A percentile compares a stretch with the other conserved stretches of the same genome.
These are phyloP conservation scores for Calliopsis andreniformis DNA, from an alignment of 1,140 invertebrate species.

Conservation along the genomic window DNA sequence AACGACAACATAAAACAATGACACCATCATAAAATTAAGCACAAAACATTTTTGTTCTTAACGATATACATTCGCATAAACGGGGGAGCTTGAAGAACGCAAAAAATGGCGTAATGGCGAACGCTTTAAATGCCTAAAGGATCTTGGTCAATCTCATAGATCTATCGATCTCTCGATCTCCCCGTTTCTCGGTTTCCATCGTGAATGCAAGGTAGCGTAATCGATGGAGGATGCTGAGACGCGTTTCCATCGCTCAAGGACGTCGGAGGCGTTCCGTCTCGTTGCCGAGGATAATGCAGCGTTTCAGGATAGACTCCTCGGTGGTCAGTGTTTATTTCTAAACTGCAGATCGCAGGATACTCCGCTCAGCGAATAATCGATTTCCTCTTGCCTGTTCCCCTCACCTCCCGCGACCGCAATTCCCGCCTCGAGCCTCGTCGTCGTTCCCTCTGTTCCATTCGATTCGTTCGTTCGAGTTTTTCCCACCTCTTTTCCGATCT, in stretches of 20 bases:
- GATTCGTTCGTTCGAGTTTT: slow-evolving; percentile 2
- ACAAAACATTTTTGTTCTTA: too few species aligned
- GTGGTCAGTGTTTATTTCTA: slow-evolving; percentile 69
- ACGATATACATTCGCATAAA: too few species aligned
- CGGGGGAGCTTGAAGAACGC: too few species aligned
- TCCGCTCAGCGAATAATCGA: slow-evolving; percentile 49
- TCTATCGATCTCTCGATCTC: too few species aligned
- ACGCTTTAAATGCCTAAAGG: too few species aligned
- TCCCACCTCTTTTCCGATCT: slow-evolving; percentile 18
- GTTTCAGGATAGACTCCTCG: slow-evolving; percentile 75
- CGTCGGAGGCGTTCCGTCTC: slow-evolving; percentile 77
- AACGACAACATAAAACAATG: too few species aligned
- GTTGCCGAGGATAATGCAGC: slow-evolving; percentile 80
- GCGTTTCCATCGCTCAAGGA: slow-evolving; percentile 72
- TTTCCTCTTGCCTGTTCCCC: slow-evolving; percentile 44
- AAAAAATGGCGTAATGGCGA: too few species aligned
- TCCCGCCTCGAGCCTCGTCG: neutral
- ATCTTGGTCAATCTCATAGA: too few species aligned
- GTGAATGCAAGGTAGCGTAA: neutral
- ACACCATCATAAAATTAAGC: too few species aligned
- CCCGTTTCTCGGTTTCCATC: slow-evolving; percentile 27
- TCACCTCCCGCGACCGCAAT: neutral
- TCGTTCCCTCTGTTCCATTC: slow-evolving; percentile 10
- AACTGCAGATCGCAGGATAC: slow-evolving; percentile 51
- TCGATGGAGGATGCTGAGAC: slow-evolving; percentile 11